These are phyloP conservation scores for Pogonomyrmex californicus DNA, from an alignment of 1,140 invertebrate genomes.

Conservation along the genomic window DNA sequence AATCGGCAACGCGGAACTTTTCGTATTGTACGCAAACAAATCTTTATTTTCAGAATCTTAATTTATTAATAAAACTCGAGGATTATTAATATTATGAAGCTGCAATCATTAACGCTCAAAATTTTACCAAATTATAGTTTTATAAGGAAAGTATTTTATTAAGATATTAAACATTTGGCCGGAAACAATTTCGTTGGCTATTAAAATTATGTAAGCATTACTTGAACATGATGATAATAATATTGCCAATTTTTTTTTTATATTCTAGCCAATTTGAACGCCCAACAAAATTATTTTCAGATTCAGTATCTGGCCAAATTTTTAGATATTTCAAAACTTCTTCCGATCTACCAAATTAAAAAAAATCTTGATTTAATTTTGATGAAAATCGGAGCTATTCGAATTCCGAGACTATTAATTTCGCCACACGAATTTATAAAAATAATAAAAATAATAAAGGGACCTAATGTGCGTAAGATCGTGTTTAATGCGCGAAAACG, in stretches of 20 bases:
- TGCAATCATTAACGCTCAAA: not conserved
- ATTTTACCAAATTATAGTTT: not conserved
- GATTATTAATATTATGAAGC: not conserved
- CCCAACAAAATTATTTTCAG: too few relatives aligned
- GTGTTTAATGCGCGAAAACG: not conserved
- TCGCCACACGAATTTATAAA: not conserved
- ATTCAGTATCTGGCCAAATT: too few relatives aligned
- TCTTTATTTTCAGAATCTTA: slow-evolving; percentile 17
- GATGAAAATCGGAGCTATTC: not conserved
- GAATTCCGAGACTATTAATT: not conserved
- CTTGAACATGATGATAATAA: too few relatives aligned
- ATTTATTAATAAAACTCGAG: not conserved
- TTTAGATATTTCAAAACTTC: too few relatives aligned
- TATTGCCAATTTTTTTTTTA: too few relatives aligned
- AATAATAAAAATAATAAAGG: not conserved
- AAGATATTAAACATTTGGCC: too few relatives aligned
- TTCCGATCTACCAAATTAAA: not conserved
- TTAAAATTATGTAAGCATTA: too few relatives aligned
- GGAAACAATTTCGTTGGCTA: too few relatives aligned
- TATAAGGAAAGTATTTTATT: too few relatives aligned
- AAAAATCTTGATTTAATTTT: not conserved
- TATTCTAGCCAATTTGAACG: too few relatives aligned
- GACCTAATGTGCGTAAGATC: not conserved
- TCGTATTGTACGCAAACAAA: not conserved
- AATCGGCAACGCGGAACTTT: not conserved